phyloP scores from a whole-genome alignment of 2,797 vertebrate genomes.

The Coreius guichenoti region DNA sequence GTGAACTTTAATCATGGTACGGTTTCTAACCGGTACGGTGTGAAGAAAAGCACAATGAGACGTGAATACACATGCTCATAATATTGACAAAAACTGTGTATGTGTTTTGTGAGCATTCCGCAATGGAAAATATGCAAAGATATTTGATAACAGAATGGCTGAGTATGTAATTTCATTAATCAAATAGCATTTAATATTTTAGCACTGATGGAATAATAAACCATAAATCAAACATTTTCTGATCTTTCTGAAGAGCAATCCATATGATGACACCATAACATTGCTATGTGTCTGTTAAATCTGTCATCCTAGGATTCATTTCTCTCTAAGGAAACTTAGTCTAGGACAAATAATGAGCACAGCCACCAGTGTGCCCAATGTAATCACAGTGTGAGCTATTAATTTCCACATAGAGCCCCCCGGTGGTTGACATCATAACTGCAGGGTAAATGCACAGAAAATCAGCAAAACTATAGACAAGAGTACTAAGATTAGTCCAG shows the following conservation, averaged over 20 bases:
- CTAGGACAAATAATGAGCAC: background rate
- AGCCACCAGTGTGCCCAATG: background rate
- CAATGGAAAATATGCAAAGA: background rate
- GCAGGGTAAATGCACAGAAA: background rate
- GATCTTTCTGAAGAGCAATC: background rate
- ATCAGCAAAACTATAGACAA: background rate
- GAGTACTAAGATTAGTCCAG: background rate
- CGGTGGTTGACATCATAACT: constrained; percentile 25
- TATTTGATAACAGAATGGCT: background rate
- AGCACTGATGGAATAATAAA: background rate
- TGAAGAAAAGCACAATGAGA: background rate
- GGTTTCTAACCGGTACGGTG: background rate
- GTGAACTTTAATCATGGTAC: constrained; percentile 16
- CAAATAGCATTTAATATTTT: background rate
- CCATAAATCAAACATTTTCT: background rate
- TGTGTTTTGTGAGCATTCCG: background rate
- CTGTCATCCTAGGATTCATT: background rate
- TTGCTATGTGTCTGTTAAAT: constrained; percentile 21
- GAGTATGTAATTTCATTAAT: background rate
- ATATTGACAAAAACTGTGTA: background rate
- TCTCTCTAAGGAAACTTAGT: constrained; percentile 9
- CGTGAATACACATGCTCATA: background rate
- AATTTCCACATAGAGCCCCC: constrained; percentile 27
- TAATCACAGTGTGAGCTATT: constrained; percentile 2
- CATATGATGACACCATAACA: constrained; percentile 5